Conservation (phyloP, 1,140 invertebrate species). For the Aricia agestis region DNA sequence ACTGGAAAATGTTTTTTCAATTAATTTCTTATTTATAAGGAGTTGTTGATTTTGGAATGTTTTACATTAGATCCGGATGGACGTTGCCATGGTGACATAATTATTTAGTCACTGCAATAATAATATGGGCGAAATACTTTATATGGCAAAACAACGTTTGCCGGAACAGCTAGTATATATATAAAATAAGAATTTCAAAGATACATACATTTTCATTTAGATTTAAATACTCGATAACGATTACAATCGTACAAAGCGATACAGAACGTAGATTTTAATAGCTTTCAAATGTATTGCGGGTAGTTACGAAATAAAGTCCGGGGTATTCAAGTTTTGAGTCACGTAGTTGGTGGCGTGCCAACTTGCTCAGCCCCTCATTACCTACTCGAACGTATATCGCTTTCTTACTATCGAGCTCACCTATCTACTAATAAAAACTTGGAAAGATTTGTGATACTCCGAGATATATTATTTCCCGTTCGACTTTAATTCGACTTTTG, state of each 20-base stretch:
- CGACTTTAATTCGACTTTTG: neutral
- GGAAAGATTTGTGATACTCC: neutral
- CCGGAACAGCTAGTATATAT: too few relatives aligned
- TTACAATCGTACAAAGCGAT: neutral
- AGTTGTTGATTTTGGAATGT: too few relatives aligned
- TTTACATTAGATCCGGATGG: too few relatives aligned
- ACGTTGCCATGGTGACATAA: too few relatives aligned
- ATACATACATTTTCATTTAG: neutral
- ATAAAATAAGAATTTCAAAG: neutral
- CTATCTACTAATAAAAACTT: constrained; percentile 5
- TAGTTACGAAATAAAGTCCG: constrained; percentile 5
- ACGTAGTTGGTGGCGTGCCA: constrained; percentile 11
- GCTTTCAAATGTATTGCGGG: constrained; percentile 2
- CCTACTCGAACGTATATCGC: constrained; percentile 4
- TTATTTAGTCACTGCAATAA: too few relatives aligned
- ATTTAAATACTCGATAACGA: neutral
- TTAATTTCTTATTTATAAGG: too few relatives aligned
- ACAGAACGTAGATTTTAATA: constrained; percentile 9
- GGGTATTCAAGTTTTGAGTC: constrained; percentile 13
- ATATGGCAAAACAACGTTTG: too few relatives aligned
- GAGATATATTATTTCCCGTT: neutral
- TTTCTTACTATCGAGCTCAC: constrained; percentile 1
- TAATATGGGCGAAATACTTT: too few relatives aligned
- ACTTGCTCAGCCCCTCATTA: constrained; percentile 13
- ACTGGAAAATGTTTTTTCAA: too few relatives aligned